Conservation (phyloP, 2,888 invertebrate genomes). For the Chrysolina americana region DNA sequence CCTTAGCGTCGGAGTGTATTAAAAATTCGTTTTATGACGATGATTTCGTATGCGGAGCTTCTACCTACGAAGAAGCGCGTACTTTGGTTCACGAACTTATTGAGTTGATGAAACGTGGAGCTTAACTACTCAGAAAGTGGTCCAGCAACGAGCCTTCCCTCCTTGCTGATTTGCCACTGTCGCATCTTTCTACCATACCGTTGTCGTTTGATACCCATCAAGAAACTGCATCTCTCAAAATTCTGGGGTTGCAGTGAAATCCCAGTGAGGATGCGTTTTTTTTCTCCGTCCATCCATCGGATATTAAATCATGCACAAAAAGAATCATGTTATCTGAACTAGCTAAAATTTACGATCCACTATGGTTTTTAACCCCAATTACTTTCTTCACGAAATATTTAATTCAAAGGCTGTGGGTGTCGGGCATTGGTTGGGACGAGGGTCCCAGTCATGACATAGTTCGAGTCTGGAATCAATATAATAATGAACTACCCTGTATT, state of each 20-base stretch:
- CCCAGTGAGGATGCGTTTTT: slow-evolving; percentile 20
- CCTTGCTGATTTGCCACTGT: not conserved
- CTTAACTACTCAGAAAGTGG: slow-evolving; percentile 31
- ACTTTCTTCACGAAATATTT: slow-evolving; percentile 23
- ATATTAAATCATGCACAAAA: slow-evolving; percentile 25
- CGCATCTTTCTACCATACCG: slow-evolving; percentile 6
- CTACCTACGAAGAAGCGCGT: slow-evolving; percentile 9
- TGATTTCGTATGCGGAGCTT: slow-evolving; percentile 1
- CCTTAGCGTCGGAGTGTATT: not conserved
- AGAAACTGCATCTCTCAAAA: not conserved
- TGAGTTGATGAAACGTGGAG: not conserved
- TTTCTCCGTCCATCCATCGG: slow-evolving; percentile 3
- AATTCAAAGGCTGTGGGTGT: slow-evolving; percentile 24
- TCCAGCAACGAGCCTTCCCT: slow-evolving; percentile 22
- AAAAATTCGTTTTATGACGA: slow-evolving; percentile 15
- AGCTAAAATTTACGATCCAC: slow-evolving; percentile 26
- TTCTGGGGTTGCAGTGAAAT: slow-evolving; percentile 29
- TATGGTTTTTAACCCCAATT: slow-evolving; percentile 12
- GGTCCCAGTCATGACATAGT: not conserved
- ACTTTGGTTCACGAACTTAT: slow-evolving; percentile 7
- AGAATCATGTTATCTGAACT: slow-evolving; percentile 23
- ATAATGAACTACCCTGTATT: not conserved
- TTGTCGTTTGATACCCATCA: slow-evolving; percentile 13
- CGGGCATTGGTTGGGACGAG: slow-evolving; percentile 17
- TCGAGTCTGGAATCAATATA: not conserved